A percentile compares a stretch with the other conserved stretches of the same genome.
Conservation (phyloP, 2,888 invertebrate species). For the Plebejus melissa region DNA sequence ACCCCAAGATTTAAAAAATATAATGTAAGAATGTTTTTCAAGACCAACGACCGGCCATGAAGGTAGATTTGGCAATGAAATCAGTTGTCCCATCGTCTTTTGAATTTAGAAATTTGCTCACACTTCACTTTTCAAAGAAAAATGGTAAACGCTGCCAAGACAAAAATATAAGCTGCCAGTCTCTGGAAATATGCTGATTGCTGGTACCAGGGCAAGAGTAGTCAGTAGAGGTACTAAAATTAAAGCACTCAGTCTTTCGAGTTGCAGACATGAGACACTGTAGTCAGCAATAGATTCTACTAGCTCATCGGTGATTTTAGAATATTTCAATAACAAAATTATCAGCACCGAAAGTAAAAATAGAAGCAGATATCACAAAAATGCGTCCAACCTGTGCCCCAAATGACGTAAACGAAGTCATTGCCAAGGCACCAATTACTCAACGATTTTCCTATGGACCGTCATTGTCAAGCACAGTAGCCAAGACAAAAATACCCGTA, state of each 20-base stretch:
- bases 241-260: not conserved
- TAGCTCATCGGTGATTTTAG: not conserved
- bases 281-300: not conserved
- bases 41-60: constrained; percentile 63
- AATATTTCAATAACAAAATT: not conserved
- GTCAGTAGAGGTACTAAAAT: not conserved
- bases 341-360: not conserved
- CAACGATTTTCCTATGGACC: constrained; percentile 38
- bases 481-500: constrained; percentile 39
- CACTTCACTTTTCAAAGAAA: constrained; percentile 27
- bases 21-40: constrained; percentile 46
- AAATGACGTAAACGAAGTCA: constrained; percentile 39
- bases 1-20: not conserved
- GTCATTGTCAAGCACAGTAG: constrained; percentile 37
- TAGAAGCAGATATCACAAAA: not conserved
- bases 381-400: constrained; percentile 22
- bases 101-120: constrained; percentile 32
- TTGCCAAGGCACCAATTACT: constrained; percentile 42
- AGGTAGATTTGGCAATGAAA: constrained; percentile 44
- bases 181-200: constrained; percentile 16
- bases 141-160: constrained; percentile 47
- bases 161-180: constrained; percentile 46
- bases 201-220: not conserved
- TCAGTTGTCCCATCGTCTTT: constrained; percentile 34
- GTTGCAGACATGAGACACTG: not conserved